Evolutionary conservation across 2,888 invertebrate genomes (phyloP).

Genomic region (Parnassius apollo): DNA sequence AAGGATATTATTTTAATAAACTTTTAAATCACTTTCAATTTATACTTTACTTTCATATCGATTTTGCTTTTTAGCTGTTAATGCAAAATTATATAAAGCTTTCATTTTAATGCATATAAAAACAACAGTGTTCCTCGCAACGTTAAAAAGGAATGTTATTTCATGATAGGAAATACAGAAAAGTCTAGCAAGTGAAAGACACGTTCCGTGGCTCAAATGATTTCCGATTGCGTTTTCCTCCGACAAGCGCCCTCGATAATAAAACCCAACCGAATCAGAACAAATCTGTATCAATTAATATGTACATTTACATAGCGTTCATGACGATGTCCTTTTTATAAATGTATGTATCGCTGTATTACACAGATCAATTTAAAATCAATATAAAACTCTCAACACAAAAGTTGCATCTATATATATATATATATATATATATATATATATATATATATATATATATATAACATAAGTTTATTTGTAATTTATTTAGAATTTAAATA

Average conservation of each 20-base stretch:
- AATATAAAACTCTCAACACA: too few species aligned
- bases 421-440: too few species aligned
- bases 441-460: too few species aligned
- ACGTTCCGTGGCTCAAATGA: constrained; percentile 50
- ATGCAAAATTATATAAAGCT: constrained; percentile 11
- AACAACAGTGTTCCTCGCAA: constrained; percentile 4
- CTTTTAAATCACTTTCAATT: too few species aligned
- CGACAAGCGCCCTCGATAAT: constrained; percentile 53
- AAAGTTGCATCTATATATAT: too few species aligned
- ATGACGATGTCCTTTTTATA: background rate
- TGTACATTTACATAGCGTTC: constrained; percentile 3
- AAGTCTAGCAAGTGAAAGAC: constrained; percentile 39
- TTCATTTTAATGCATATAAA: constrained; percentile 24
- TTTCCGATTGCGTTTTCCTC: constrained; percentile 61
- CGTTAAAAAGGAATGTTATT: constrained; percentile 7
- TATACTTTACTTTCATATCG: too few species aligned
- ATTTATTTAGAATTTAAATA: too few species aligned
- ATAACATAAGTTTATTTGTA: too few species aligned
- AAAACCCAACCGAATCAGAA: constrained; percentile 35
- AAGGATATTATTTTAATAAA: too few species aligned
- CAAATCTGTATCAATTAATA: constrained; percentile 30
- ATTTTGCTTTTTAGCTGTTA: too few species aligned
- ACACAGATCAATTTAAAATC: too few species aligned
- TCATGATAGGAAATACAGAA: constrained; percentile 26
- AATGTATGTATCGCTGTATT: too few species aligned